Evolutionary conservation across 1,140 invertebrate genomes (phyloP), one percentile per base, ranked within the genome.

Genomic region (Papilio aristodemus): DNA sequence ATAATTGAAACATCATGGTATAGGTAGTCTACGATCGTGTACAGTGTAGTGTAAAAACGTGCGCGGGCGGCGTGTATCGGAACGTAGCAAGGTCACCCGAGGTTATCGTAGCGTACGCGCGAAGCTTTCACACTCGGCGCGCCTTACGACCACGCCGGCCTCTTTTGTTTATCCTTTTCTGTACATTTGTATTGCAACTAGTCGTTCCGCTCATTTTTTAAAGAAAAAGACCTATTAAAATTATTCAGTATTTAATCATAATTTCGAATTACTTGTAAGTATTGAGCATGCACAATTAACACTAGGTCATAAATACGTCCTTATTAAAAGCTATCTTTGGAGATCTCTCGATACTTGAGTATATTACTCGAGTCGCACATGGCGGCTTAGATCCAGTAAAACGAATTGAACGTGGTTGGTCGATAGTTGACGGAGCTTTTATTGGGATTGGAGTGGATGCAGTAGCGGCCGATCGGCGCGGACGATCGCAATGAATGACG

Each of bases 401-500:
- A 22, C 14, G 17, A 13, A 62, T 19, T 62, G 38, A 11, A 43
- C 46, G 68, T 70, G 70, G 72, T 76, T 66, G 71, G 77, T 80
- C 67, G 73, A 79, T 77, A 77, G 76, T 71, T 50, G 71, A 70
- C 63, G 10, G 46, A 54, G 74, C 72, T 79, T 76, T 81, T 81
- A 84, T 82, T 84, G 76, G 83, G 84, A 89, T 82, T 83, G 81
- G 84, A 89, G 82, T 87, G 77, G 84, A 80, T 80, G 87, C 80
- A 80, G 84, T 86, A 85, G 84, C 84, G 75, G 70, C 71, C 80
- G 84, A 89, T 86, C 86, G 82, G 74, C 71, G 78, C 78, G 76
- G 82, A 82, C 85, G 85, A 87, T 90, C 84, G 83, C 86, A 85
- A 89, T 89, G 89, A 89, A 89, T 90, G 86, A 87, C 85, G 86